phyloP scores from a whole-genome alignment of 1,140 invertebrate genomes.

The Drosophila tani region DNA sequence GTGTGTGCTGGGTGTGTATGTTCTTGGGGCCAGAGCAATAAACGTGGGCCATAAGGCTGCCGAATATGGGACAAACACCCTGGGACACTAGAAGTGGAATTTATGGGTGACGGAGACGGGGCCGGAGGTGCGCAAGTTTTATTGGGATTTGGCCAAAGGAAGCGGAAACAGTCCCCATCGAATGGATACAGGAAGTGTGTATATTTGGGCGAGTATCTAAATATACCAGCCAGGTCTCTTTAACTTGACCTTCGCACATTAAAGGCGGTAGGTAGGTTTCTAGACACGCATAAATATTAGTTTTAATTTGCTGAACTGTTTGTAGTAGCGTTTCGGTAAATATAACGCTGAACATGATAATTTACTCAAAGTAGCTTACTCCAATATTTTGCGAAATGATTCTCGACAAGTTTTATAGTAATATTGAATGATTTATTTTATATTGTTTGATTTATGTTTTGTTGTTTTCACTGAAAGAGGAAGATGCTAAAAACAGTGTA shows the following conservation, averaged over 20 bases:
- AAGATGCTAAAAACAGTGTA: too few relatives aligned
- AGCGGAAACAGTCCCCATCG: slow-evolving; percentile 18
- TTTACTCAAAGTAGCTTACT: too few relatives aligned
- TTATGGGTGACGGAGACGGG: slow-evolving; percentile 24
- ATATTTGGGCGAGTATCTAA: slow-evolving; percentile 11
- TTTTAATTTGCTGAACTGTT: background rate
- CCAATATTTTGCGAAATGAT: too few relatives aligned
- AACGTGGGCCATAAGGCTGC: slow-evolving; percentile 23
- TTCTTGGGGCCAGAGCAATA: slow-evolving; percentile 21
- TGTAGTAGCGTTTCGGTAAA: too few relatives aligned
- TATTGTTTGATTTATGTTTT: too few relatives aligned
- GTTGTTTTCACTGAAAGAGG: too few relatives aligned
- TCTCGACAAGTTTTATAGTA: too few relatives aligned
- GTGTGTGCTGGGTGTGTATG: background rate
- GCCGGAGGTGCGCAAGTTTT: slow-evolving; percentile 23
- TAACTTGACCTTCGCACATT: slow-evolving; percentile 8
- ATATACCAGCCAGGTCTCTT: slow-evolving; percentile 21
- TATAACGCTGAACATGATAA: too few relatives aligned
- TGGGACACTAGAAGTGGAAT: slow-evolving; percentile 30
- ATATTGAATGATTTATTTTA: too few relatives aligned
- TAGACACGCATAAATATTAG: background rate
- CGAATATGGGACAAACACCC: slow-evolving; percentile 28
- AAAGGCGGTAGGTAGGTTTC: background rate
- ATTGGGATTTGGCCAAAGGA: slow-evolving; percentile 21
- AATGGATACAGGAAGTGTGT: slow-evolving; percentile 30